Evolutionary conservation across 2,113 vertebrate species (phyloP).

Genomic region (Myotis davidii): DNA sequence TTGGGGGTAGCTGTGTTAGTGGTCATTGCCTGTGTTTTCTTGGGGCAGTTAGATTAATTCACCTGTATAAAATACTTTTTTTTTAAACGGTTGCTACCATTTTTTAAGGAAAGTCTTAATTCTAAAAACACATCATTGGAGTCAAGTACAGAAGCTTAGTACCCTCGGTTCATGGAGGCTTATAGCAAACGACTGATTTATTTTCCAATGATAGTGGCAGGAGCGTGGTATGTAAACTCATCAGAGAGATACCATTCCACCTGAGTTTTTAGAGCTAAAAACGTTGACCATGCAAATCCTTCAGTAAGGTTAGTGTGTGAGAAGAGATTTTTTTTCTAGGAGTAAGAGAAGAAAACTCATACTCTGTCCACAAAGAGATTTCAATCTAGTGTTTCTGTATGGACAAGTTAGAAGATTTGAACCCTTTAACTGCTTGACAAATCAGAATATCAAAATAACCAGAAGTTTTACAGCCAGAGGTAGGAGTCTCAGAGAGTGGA

Average conservation of each 20-base stretch:
- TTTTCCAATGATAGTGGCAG: not conserved
- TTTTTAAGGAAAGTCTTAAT: not conserved
- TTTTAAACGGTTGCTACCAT: not conserved
- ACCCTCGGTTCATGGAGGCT: not conserved
- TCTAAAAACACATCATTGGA: not conserved
- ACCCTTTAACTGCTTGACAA: not conserved
- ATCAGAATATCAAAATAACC: conserved; percentile 26
- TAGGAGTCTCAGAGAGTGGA: not conserved
- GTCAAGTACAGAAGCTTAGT: not conserved
- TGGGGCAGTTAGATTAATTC: not conserved
- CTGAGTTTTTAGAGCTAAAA: conserved; percentile 19
- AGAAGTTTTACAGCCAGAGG: not conserved
- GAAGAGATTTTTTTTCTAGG: not conserved
- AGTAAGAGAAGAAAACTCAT: not conserved
- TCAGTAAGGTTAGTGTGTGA: not conserved
- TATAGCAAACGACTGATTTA: not conserved
- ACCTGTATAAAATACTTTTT: not conserved
- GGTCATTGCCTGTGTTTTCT: not conserved
- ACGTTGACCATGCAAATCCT: not conserved
- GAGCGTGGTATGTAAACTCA: not conserved
- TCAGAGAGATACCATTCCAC: conserved; percentile 8
- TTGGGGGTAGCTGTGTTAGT: not conserved
- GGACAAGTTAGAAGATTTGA: not conserved
- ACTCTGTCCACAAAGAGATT: not conserved
- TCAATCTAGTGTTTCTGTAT: not conserved